phyloP scores from a whole-genome alignment of 2,888 invertebrate species.

The Drosophila antonietae region DNA sequence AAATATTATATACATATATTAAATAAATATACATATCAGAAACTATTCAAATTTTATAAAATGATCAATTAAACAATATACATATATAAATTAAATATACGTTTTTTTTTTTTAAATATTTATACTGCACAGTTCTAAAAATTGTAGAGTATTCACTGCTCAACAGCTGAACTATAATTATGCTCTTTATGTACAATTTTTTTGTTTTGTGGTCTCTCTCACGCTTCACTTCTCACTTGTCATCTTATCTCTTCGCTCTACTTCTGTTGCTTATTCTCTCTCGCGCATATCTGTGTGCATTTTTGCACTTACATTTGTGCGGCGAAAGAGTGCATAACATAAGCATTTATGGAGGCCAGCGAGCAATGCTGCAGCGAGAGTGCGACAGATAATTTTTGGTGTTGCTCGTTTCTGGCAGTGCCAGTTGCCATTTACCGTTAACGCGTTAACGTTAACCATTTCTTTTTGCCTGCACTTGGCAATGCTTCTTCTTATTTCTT shows the following conservation, averaged over 20 bases:
- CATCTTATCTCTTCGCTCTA: background rate
- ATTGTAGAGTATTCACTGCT: conserved; percentile 17
- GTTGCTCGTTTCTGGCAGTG: conserved; percentile 43
- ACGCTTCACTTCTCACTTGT: conserved; percentile 9
- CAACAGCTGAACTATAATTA: background rate
- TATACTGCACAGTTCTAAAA: background rate
- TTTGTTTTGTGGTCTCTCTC: conserved; percentile 19
- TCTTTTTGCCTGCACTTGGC: conserved; percentile 55
- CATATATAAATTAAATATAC: background rate
- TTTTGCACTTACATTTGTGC: conserved; percentile 18
- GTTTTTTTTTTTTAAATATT: no score
- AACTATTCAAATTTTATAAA: background rate
- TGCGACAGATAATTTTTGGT: conserved; percentile 58
- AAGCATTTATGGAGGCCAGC: conserved; percentile 69
- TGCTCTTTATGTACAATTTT: background rate
- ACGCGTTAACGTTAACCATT: conserved; percentile 59
- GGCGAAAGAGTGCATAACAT: conserved; percentile 64
- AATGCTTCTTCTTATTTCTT: conserved; percentile 35
- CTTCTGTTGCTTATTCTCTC: background rate
- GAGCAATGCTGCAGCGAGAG: conserved; percentile 49
- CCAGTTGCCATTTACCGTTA: conserved; percentile 54
- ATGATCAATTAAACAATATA: background rate
- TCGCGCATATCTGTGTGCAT: conserved; percentile 31
- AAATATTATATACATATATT: background rate
- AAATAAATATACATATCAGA: background rate